Base-by-base conservation (phyloP, 1,140 invertebrate genomes). In the Adelges cooleyi region DNA sequence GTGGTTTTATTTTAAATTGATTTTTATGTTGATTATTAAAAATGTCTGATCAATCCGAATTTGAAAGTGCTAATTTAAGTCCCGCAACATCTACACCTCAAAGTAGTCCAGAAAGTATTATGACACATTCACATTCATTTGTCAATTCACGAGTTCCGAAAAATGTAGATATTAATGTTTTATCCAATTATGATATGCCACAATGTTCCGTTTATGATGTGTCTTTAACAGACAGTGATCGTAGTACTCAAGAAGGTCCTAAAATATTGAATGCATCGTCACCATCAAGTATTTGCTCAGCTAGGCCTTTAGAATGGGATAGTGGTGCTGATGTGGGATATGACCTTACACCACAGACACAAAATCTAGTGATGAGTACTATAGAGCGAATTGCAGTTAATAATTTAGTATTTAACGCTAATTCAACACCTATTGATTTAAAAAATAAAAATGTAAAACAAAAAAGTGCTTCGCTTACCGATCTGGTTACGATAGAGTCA, bases 281-380 rank as follows among this genome's bases (percentile, higher is more conserved):
- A 20, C 59, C 51, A 8, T 70, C 69, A 9, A 70, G 69, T 56
- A 50, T 69, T 2, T 50, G 59, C 10, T 68, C 69, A 4, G 29
- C 48, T 13, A 53, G 66, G 38, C 70, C 68, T n/a, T 72, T 87
- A 3, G 85, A 87, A 75, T 87, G 86, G 86, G 85, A 87, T 71
- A 86, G 82, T 66, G 80, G 85, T 50, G 86, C 84, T 8, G 86
- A 88, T 75, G 85, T 87, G 40, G 86, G 85, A 5, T 88, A 88
- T 74, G 72, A 79, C 38, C 27, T 62, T 25, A 33, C 23, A 3
- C 9, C 56, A 4, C 13, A 40, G 1, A n/a, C 27, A 6, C 52
- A 44, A 49, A 42, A 3, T 20, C 36, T 29, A 20, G 38, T 54
- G 29, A 20, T 66, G 20, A 66, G 65, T 4, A 66, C 65, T 17